These are phyloP conservation scores for Meteorus sp. DNA, from an alignment of 1,140 invertebrate species.

Conservation along the genomic window DNA sequence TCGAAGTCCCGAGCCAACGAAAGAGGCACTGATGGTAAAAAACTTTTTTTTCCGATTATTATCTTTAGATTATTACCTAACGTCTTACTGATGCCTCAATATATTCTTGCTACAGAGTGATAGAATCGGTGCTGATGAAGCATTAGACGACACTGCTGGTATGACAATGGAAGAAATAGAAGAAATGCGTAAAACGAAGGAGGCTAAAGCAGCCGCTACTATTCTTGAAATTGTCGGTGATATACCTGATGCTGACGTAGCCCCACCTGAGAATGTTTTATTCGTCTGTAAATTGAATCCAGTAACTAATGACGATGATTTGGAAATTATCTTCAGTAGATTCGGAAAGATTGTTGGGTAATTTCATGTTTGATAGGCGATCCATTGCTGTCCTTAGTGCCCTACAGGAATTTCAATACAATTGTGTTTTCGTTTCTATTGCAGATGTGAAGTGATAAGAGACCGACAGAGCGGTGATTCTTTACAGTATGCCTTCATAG, in stretches of 20 bases:
- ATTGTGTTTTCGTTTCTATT: constrained; percentile 33
- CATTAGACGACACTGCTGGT: constrained; percentile 88
- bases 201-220: constrained; percentile 94
- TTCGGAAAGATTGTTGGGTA: constrained; percentile 90
- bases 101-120: constrained; percentile 66
- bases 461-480: constrained; percentile 93
- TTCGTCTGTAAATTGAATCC: constrained; percentile 99
- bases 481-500: constrained; percentile 98
- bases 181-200: constrained; percentile 87
- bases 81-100: no score
- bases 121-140: constrained; percentile 92
- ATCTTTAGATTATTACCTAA: constrained; percentile 19
- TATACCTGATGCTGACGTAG: constrained; percentile 94
- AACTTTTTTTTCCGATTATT: constrained; percentile 4
- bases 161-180: constrained; percentile 81
- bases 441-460: constrained; percentile 93
- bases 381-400: background rate
- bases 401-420: background rate
- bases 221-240: constrained; percentile 99
- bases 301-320: constrained; percentile 95
- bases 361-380: constrained; percentile 20
- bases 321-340: constrained; percentile 96
- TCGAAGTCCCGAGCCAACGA: constrained; percentile 84
- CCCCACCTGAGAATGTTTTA: constrained; percentile 97
- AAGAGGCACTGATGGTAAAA: constrained; percentile 71